Conservation (phyloP, 53 echinoderm and acorn worm species). For the Henricia sp. region DNA sequence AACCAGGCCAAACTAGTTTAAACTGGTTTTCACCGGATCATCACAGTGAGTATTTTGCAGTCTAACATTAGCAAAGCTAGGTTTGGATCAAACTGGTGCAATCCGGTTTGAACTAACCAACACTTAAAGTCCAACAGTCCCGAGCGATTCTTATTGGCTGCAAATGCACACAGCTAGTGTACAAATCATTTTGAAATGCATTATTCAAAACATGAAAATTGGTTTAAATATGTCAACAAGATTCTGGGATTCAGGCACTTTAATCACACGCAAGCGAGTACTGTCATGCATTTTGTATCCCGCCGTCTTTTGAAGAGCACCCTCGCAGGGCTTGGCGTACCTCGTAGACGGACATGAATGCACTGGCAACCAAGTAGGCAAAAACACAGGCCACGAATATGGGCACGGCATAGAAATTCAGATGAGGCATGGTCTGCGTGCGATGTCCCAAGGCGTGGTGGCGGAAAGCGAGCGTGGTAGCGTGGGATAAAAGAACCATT, state of each 20-base stretch:
- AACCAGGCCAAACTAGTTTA: neutral
- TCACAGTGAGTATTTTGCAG: too few relatives aligned
- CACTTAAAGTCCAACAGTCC: too few relatives aligned
- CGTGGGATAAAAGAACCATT: slow-evolving; percentile 24
- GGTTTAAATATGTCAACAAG: neutral
- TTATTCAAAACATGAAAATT: too few relatives aligned
- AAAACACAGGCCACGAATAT: slow-evolving; percentile 89
- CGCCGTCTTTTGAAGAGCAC: slow-evolving; percentile 24
- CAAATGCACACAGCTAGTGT: too few relatives aligned
- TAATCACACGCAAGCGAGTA: neutral
- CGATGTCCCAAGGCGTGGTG: neutral
- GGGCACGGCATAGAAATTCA: slow-evolving; percentile 94
- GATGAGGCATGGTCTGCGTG: slow-evolving; percentile 65
- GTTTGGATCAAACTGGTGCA: too few relatives aligned
- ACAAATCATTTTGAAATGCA: too few relatives aligned
- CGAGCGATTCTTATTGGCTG: too few relatives aligned
- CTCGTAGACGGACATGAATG: slow-evolving; percentile 92
- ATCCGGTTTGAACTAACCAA: too few relatives aligned
- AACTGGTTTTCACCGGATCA: too few relatives aligned
- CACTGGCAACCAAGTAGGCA: slow-evolving; percentile 86
- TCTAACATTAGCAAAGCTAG: too few relatives aligned
- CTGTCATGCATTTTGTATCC: neutral
- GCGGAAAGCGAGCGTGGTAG: neutral
- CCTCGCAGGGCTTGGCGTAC: slow-evolving; percentile 62
- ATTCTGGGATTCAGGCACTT: too few relatives aligned